Conservation (phyloP, 1,140 invertebrate genomes). For the Orius laevigatus region DNA sequence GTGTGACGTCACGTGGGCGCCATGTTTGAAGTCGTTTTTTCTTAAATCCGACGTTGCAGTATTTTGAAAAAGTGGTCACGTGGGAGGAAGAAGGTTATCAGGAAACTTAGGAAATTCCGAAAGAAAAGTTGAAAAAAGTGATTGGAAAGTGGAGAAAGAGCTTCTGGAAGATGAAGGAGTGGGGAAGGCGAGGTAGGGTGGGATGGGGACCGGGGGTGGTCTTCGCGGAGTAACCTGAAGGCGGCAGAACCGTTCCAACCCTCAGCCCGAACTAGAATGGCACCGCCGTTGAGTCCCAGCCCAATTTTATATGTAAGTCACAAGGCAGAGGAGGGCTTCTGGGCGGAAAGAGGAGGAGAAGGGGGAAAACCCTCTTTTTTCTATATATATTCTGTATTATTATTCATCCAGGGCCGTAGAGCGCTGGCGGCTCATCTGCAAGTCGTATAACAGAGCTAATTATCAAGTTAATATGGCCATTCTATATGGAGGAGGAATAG, state of each 20-base stretch:
- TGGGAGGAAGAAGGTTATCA: too few species aligned
- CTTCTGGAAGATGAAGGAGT: neutral
- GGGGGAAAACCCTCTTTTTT: constrained; percentile 21
- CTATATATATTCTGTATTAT: constrained; percentile 24
- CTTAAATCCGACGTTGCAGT: too few species aligned
- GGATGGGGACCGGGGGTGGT: neutral
- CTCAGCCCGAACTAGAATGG: constrained; percentile 22
- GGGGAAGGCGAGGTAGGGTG: neutral
- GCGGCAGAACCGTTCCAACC: constrained; percentile 12
- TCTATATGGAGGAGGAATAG: constrained; percentile 39
- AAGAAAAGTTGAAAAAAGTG: too few species aligned
- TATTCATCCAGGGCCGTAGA: constrained; percentile 21
- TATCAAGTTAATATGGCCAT: constrained; percentile 76
- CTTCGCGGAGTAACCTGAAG: neutral
- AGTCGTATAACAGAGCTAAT: constrained; percentile 78
- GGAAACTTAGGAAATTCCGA: too few species aligned
- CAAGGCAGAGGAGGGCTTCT: constrained; percentile 17
- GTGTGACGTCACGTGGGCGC: too few species aligned
- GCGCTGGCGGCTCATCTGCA: constrained; percentile 50
- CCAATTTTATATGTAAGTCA: constrained; percentile 26
- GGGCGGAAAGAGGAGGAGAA: constrained; percentile 14
- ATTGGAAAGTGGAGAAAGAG: neutral
- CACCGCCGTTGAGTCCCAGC: constrained; percentile 19
- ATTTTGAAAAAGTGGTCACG: too few species aligned
- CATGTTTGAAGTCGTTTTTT: too few species aligned